Evolutionary conservation across 2,797 vertebrate genomes (phyloP).

Genomic region (Gila robusta): DNA sequence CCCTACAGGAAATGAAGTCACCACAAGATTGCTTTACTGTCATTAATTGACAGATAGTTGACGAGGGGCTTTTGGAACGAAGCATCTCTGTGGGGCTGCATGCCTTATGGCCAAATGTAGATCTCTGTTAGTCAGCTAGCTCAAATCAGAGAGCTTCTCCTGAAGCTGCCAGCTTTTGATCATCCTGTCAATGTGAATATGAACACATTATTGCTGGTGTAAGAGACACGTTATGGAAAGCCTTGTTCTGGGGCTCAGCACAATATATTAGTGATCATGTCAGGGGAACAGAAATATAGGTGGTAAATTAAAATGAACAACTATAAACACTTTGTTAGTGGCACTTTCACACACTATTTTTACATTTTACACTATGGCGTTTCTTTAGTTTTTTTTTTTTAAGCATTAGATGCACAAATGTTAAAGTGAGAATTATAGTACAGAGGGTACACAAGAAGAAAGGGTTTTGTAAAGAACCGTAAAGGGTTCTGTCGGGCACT

Average conservation of each 20-base stretch:
- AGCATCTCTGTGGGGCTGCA: constrained; percentile 9
- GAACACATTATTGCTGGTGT: neutral
- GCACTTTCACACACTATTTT: neutral
- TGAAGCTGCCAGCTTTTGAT: constrained; percentile 30
- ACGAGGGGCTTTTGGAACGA: neutral
- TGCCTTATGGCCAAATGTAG: constrained; percentile 33
- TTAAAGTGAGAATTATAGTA: neutral
- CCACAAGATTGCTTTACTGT: constrained; percentile 6
- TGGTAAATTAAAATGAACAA: neutral
- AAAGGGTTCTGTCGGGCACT: neutral
- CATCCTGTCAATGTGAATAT: constrained; percentile 9
- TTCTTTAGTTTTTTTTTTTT: neutral
- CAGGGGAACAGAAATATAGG: neutral
- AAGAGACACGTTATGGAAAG: neutral
- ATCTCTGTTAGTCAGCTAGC: neutral
- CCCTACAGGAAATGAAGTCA: neutral
- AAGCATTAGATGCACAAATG: neutral
- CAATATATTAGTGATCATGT: neutral
- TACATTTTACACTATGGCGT: neutral
- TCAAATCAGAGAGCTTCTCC: neutral
- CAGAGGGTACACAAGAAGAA: neutral
- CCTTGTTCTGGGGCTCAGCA: neutral
- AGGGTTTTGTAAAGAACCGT: neutral
- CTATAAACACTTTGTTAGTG: neutral
- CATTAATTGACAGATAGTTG: constrained; percentile 21